Percentiles rank a stretch among this genome's conserved stretches.
These are phyloP conservation scores for Pagetopsis macropterus DNA, from an alignment of 2,797 vertebrate species.

Conservation along the genomic window DNA sequence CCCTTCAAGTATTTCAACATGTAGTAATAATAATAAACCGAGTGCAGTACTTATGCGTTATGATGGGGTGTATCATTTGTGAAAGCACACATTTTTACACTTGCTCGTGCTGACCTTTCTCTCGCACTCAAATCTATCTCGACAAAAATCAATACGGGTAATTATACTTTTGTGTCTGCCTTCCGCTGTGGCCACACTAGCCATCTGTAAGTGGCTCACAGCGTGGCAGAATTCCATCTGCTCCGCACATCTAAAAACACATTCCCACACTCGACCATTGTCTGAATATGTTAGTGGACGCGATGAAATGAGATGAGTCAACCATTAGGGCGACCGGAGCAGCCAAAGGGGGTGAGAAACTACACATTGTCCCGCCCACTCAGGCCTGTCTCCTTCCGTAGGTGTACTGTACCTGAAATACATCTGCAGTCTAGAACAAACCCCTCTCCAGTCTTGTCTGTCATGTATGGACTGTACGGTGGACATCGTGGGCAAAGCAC, in stretches of 20 bases:
- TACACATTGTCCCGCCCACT: constrained; percentile 69
- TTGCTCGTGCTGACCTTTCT: constrained; percentile 52
- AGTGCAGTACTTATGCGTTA: constrained; percentile 29
- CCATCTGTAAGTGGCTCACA: constrained; percentile 59
- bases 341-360: constrained; percentile 57
- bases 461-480: constrained; percentile 67
- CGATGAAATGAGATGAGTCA: constrained; percentile 72
- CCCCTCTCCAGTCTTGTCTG: constrained; percentile 76
- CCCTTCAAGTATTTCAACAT: constrained; percentile 32
- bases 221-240: constrained; percentile 42
- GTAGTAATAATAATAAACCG: constrained; percentile 29
- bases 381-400: constrained; percentile 52
- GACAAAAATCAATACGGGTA: constrained; percentile 55
- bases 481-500: constrained; percentile 68
- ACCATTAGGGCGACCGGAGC: constrained; percentile 54
- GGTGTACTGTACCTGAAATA: constrained; percentile 71
- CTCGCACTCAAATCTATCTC: constrained; percentile 55
- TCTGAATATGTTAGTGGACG: constrained; percentile 63
- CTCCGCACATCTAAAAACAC: constrained; percentile 51
- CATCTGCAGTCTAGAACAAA: constrained; percentile 78
- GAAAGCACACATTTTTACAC: constrained; percentile 40
- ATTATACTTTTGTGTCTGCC: constrained; percentile 60
- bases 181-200: constrained; percentile 62
- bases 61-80: constrained; percentile 38
- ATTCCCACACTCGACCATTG: constrained; percentile 57